These are phyloP conservation scores for Athene noctua DNA, from an alignment of 2,113 vertebrate species.

Conservation along the genomic window DNA sequence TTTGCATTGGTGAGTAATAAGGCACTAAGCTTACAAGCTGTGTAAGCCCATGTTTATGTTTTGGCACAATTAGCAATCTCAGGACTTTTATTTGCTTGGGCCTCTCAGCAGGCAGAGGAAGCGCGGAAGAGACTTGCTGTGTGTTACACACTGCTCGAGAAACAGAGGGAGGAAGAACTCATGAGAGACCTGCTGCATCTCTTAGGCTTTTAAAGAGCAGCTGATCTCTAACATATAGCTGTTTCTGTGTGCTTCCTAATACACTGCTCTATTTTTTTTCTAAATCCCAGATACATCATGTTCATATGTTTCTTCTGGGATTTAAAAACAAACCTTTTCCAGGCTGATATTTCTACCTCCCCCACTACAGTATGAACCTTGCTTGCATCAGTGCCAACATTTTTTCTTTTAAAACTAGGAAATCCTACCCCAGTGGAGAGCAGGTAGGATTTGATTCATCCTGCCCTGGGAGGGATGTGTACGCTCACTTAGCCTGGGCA, in stretches of 20 bases:
- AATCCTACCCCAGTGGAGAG: not conserved
- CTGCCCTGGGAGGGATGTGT: not conserved
- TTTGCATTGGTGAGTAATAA: conserved; percentile 55
- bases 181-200: conserved; percentile 5
- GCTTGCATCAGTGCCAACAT: conserved; percentile 33
- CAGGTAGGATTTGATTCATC: conserved; percentile 1
- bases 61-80: conserved; percentile 28
- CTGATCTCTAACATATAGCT: conserved; percentile 28
- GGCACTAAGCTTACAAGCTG: not conserved
- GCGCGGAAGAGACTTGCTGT: not conserved
- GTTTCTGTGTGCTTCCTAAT: conserved; percentile 24
- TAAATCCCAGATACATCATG: not conserved
- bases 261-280: not conserved
- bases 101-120: conserved; percentile 23
- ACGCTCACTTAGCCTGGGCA: not conserved
- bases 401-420: conserved; percentile 35
- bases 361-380: not conserved
- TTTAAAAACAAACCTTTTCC: conserved; percentile 50
- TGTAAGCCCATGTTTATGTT: not conserved
- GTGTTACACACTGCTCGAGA: not conserved
- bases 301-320: conserved; percentile 26
- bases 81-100: not conserved
- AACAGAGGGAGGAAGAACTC: not conserved
- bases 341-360: conserved; percentile 21
- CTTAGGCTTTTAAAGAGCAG: conserved; percentile 37